phyloP scores from a whole-genome alignment of 1,140 invertebrate genomes.

The Drosophila sucinea region DNA sequence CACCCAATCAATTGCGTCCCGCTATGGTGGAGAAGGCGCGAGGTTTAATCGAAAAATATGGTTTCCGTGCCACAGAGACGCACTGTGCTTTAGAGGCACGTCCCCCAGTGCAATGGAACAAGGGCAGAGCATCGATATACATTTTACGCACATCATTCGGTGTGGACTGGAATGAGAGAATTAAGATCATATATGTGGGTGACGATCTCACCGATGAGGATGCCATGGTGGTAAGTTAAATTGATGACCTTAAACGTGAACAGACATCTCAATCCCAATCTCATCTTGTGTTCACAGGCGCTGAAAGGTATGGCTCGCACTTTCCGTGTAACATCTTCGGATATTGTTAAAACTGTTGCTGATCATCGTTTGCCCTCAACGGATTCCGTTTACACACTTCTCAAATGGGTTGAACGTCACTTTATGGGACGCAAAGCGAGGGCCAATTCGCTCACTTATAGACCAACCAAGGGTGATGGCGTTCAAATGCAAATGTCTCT shows the following conservation, averaged over 20 bases:
- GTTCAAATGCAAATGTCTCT: constrained; percentile 90
- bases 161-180: constrained; percentile 95
- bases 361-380: constrained; percentile 93
- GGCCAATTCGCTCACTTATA: constrained; percentile 85
- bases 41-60: constrained; percentile 88
- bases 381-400: constrained; percentile 93
- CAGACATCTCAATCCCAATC: neutral
- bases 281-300: constrained; percentile 84
- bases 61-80: constrained; percentile 90
- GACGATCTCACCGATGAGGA: constrained; percentile 96
- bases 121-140: constrained; percentile 94
- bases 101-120: constrained; percentile 95
- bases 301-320: constrained; percentile 95
- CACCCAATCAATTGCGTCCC: constrained; percentile 87
- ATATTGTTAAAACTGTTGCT: constrained; percentile 93
- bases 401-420: constrained; percentile 94
- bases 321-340: constrained; percentile 92
- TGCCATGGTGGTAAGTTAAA: constrained; percentile 90
- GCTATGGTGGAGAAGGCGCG: constrained; percentile 88
- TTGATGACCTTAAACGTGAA: neutral
- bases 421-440: constrained; percentile 89
- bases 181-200: constrained; percentile 94
- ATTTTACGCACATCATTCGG: constrained; percentile 95
- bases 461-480: constrained; percentile 85
- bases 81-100: constrained; percentile 94